phyloP scores from a whole-genome alignment of 2,888 invertebrate species.

The Bembecia ichneumoniformis region DNA sequence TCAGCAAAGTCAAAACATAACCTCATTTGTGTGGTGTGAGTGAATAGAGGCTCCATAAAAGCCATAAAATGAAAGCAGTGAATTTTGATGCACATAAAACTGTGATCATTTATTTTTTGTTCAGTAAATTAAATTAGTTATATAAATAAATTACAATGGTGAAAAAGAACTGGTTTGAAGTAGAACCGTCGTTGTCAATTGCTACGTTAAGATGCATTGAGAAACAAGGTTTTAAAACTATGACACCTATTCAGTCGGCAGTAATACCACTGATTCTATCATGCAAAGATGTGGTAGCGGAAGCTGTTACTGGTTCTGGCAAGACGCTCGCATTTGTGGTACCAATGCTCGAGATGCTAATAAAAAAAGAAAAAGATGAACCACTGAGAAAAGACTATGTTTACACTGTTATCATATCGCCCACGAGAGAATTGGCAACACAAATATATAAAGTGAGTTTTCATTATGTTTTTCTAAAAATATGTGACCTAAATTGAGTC shows the following conservation, averaged over 20 bases:
- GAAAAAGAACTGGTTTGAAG: slow-evolving; percentile 53
- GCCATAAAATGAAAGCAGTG: too few species aligned
- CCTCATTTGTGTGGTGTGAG: too few species aligned
- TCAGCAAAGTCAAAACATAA: too few species aligned
- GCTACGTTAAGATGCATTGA: slow-evolving; percentile 66
- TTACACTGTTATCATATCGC: slow-evolving; percentile 92
- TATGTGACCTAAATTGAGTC: too few species aligned
- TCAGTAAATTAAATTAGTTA: neutral
- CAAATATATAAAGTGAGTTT: slow-evolving; percentile 81
- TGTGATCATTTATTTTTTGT: slow-evolving; percentile 2
- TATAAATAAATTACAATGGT: slow-evolving; percentile 34
- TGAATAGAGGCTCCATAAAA: too few species aligned
- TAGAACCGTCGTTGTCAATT: slow-evolving; percentile 54
- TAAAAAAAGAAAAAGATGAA: slow-evolving; percentile 71
- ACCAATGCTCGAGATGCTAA: slow-evolving; percentile 89
- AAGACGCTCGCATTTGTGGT: slow-evolving; percentile 97
- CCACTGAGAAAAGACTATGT: slow-evolving; percentile 82
- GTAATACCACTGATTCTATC: slow-evolving; percentile 89
- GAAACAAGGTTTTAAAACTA: slow-evolving; percentile 62
- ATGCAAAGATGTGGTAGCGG: slow-evolving; percentile 97
- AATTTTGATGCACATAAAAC: too few species aligned
- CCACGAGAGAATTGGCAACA: slow-evolving; percentile 93
- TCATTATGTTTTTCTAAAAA: too few species aligned
- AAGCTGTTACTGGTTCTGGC: slow-evolving; percentile 98
- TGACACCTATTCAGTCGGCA: slow-evolving; percentile 83